A percentile compares a stretch with the other conserved stretches of the same genome.
Evolutionary conservation across 2,888 invertebrate genomes (phyloP).

Genomic region (Helicoverpa assulta): DNA sequence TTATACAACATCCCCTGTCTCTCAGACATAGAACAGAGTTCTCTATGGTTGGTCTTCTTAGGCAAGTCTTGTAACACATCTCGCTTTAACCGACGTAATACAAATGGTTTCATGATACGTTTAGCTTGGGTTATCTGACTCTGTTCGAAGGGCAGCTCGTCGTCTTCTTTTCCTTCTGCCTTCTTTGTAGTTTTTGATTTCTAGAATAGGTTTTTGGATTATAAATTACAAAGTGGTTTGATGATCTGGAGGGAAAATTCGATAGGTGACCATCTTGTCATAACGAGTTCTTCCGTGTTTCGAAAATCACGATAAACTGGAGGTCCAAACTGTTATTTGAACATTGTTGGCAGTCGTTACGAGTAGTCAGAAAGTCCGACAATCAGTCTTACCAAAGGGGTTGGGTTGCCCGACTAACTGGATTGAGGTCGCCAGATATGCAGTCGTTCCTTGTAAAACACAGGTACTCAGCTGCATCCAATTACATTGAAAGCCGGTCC

Average conservation of each 20-base stretch:
- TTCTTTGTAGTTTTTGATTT: constrained; percentile 90
- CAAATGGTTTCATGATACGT: constrained; percentile 98
- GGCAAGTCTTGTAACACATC: constrained; percentile 97
- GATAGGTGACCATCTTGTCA: no score
- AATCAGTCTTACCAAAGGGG: no score
- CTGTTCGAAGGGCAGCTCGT: constrained; percentile 95
- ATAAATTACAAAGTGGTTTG: not conserved
- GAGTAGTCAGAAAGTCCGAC: not conserved
- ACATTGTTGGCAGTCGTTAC: no score
- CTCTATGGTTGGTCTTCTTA: constrained; percentile 93
- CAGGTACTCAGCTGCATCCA: no score
- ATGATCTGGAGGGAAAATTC: no score
- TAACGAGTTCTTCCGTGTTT: no score
- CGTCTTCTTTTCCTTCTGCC: constrained; percentile 87
- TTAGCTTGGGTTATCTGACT: constrained; percentile 98
- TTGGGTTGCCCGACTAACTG: no score
- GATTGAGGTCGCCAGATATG: no score
- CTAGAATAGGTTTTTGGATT: constrained; percentile 66
- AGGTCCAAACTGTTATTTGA: no score
- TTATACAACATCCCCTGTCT: constrained; percentile 94
- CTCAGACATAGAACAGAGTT: constrained; percentile 91
- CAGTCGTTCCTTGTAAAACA: no score
- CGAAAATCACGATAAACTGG: no score
- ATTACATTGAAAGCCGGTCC: no score
- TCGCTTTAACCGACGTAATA: constrained; percentile 95